Evolutionary conservation across 2,888 invertebrate species (phyloP), one percentile per base, ranked within the genome.

Genomic region (Branchinecta sandiegonensis): DNA sequence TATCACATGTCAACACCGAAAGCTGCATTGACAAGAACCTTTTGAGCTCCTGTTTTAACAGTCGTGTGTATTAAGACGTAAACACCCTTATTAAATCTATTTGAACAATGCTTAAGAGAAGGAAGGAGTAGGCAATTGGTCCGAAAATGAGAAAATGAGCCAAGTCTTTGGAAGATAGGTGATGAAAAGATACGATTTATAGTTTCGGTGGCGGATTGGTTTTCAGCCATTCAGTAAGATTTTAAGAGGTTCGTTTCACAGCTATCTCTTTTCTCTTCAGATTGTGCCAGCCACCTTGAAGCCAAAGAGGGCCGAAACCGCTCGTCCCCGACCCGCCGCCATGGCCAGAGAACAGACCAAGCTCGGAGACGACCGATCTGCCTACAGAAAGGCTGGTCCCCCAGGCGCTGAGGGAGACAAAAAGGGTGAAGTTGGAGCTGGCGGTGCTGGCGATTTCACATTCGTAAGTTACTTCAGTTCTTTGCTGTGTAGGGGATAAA

Each of bases 281-380:
- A 97, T 99, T 80, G 96, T 99, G 48, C 99, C 99, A 56, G 88
- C 95, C 2, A 99, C 99, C 1, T 83, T 99, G 73, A 97, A 95
- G 81, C 86, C 94, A 72, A 93, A 92, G 74, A 85, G 93, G 73
- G 84, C 90, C 6, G 94, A 94, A 78, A 86, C 92, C 4, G 86
- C 88, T 48, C 85, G 93, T 70, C 87, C 91, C 67, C 84, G 91
- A 71, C 83, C 86, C 0, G 83, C 87, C 64, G 81, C 85, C 6
- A 83, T 85, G 50, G 83, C 87, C 23, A 81, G 86, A 65, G 86
- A 90, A 72, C 81, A 82, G 65, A 83, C 84, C 8, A 86, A 89
- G 76, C 84, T 87, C 5, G 85, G 87, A 0, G 91, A 91, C 78
- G 92, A 93, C 78, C 84, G 92, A 71, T 84, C 87, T 9, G 86